These are phyloP conservation scores for Zalophus californianus DNA, from an alignment of 2,797 vertebrate species.

Conservation along the genomic window DNA sequence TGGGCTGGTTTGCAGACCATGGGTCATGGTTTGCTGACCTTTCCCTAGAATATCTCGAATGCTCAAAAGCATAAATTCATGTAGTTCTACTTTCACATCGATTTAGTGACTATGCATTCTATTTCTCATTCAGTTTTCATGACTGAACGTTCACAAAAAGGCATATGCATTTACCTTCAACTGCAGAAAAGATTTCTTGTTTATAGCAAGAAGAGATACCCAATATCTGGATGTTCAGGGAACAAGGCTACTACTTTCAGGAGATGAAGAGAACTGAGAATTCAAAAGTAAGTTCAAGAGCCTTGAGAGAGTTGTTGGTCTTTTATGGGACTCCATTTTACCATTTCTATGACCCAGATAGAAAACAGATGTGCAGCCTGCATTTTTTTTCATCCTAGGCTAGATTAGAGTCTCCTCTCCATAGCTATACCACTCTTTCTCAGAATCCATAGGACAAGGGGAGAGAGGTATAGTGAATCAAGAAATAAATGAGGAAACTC, in stretches of 20 bases:
- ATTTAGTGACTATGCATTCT: neutral
- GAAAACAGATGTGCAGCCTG: neutral
- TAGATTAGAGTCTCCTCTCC: neutral
- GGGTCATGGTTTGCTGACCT: neutral
- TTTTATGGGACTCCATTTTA: neutral
- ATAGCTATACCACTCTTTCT: neutral
- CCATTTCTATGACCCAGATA: neutral
- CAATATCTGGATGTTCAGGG: neutral
- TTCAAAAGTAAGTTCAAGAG: neutral
- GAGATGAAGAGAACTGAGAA: neutral
- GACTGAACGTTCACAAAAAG: neutral
- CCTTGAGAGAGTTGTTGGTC: neutral
- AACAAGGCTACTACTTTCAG: neutral
- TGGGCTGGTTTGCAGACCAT: neutral
- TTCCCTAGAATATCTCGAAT: neutral
- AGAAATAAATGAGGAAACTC: constrained; percentile 20
- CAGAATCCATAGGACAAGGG: neutral
- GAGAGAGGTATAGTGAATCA: neutral
- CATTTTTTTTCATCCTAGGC: neutral
- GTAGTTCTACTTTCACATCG: neutral
- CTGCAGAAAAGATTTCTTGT: neutral
- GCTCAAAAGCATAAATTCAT: neutral
- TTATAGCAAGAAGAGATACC: neutral
- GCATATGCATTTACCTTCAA: neutral
- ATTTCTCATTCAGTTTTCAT: neutral